A percentile compares a stretch with the other conserved stretches of the same genome.
Conservation (phyloP, 2,797 vertebrate species). For the Acanthurus leucopareius region DNA sequence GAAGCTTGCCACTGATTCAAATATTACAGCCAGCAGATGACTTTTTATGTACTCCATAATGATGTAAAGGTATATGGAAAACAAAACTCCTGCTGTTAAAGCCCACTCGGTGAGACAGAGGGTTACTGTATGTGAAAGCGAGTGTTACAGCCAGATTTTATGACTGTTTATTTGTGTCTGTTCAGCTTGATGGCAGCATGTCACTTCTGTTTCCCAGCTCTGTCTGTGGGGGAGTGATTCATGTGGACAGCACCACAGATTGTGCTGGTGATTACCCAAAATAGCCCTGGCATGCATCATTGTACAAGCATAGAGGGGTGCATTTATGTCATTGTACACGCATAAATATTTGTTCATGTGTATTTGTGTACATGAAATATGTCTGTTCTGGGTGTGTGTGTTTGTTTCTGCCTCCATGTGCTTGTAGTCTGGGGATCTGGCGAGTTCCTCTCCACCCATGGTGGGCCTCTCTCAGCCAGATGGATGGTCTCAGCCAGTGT, state of each 20-base stretch:
- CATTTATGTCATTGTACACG: constrained; percentile 21
- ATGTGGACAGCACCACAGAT: constrained; percentile 69
- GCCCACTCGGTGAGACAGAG: constrained; percentile 39
- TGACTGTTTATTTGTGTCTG: constrained; percentile 78
- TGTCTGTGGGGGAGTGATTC: constrained; percentile 68
- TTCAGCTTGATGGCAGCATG: constrained; percentile 63
- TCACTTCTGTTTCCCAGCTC: constrained; percentile 71
- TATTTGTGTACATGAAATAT: constrained; percentile 37
- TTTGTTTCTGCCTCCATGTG: constrained; percentile 58
- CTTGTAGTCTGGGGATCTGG: constrained; percentile 63
- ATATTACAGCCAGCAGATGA: constrained; percentile 36
- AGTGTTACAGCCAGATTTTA: constrained; percentile 56
- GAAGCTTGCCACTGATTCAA: constrained; percentile 46
- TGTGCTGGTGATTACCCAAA: constrained; percentile 65
- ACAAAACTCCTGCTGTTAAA: constrained; percentile 43
- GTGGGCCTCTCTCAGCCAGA: constrained; percentile 82
- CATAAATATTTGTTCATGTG: constrained; percentile 39
- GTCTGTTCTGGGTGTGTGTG: constrained; percentile 15
- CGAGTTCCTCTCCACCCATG: constrained; percentile 69
- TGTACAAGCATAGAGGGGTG: constrained; percentile 14
- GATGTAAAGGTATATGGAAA: constrained; percentile 43
- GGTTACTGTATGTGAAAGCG: constrained; percentile 50
- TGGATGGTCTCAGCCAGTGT: constrained; percentile 85
- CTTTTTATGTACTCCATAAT: constrained; percentile 50
- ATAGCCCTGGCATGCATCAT: constrained; percentile 45